Percentiles rank a stretch among this genome's conserved stretches.
These are phyloP conservation scores for Palythoa heliodiscus DNA, from an alignment of 92 coral and sea anemone genomes.

Conservation along the genomic window DNA sequence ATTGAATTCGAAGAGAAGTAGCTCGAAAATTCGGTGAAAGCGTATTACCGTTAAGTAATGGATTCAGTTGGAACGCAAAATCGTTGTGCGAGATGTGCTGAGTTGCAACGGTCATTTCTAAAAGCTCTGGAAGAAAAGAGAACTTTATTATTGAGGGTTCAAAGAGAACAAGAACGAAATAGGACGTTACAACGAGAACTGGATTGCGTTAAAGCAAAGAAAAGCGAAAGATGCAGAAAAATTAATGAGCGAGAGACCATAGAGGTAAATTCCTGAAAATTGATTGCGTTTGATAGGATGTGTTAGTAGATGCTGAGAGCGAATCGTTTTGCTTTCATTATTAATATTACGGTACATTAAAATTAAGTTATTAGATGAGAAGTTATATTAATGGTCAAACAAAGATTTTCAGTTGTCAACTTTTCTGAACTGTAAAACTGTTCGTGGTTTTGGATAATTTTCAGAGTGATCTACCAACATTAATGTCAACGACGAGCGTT, in stretches of 20 bases:
- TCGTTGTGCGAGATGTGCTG: constrained; percentile 66
- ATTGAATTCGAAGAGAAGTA: neutral
- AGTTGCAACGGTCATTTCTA: constrained; percentile 56
- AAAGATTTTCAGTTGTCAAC: too few species aligned
- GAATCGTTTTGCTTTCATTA: neutral
- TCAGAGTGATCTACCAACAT: too few species aligned
- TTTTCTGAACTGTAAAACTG: neutral
- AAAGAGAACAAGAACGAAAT: constrained; percentile 57
- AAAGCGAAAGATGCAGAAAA: constrained; percentile 28
- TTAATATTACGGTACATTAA: neutral
- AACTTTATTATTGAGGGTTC: constrained; percentile 55
- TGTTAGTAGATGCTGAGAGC: neutral
- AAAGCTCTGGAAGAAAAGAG: constrained; percentile 66
- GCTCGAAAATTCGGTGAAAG: neutral
- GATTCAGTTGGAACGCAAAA: constrained; percentile 35
- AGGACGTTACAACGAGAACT: constrained; percentile 62
- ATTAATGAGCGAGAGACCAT: neutral
- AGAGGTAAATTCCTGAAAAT: constrained; percentile 16
- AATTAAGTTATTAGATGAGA: neutral
- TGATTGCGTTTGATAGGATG: neutral
- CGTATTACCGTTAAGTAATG: neutral
- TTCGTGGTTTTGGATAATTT: neutral
- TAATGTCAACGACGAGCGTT: too few species aligned
- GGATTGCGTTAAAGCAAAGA: constrained; percentile 50
- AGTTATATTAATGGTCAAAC: neutral